Evolutionary conservation across 2,888 invertebrate genomes (phyloP).

Genomic region (Spodoptera picta): DNA sequence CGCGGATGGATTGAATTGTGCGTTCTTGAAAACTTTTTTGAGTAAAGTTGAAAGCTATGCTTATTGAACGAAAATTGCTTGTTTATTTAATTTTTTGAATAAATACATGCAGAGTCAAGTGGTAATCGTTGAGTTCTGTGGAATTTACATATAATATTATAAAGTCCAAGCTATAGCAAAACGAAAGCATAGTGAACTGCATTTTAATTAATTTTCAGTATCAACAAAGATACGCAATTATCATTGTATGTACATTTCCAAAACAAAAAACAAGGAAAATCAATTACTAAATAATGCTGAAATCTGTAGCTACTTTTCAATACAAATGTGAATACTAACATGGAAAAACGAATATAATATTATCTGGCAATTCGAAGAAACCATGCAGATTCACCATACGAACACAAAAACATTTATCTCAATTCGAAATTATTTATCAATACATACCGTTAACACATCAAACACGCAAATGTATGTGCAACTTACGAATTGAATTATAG

Average conservation of each 20-base stretch:
- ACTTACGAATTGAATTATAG: constrained; percentile 86
- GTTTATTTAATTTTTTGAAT: constrained; percentile 70
- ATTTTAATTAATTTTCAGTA: too few species aligned
- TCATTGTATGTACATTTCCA: too few species aligned
- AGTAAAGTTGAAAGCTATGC: constrained; percentile 69
- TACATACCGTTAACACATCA: constrained; percentile 34
- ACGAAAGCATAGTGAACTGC: too few species aligned
- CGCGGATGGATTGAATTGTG: constrained; percentile 78
- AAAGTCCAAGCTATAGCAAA: neutral
- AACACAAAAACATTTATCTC: neutral
- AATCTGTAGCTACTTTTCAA: too few species aligned
- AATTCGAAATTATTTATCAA: constrained; percentile 14
- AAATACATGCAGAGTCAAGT: constrained; percentile 18
- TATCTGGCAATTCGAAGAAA: neutral
- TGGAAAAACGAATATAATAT: too few species aligned
- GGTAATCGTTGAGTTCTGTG: constrained; percentile 7
- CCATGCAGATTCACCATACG: neutral
- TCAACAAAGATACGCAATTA: too few species aligned
- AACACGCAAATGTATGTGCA: constrained; percentile 66
- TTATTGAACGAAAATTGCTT: constrained; percentile 75
- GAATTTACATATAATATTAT: neutral
- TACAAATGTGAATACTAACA: too few species aligned
- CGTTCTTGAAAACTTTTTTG: constrained; percentile 82
- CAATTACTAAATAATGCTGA: too few species aligned
- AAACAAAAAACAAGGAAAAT: too few species aligned